phyloP scores from a whole-genome alignment of 1,140 invertebrate species.

The Mylabris phalerata region DNA sequence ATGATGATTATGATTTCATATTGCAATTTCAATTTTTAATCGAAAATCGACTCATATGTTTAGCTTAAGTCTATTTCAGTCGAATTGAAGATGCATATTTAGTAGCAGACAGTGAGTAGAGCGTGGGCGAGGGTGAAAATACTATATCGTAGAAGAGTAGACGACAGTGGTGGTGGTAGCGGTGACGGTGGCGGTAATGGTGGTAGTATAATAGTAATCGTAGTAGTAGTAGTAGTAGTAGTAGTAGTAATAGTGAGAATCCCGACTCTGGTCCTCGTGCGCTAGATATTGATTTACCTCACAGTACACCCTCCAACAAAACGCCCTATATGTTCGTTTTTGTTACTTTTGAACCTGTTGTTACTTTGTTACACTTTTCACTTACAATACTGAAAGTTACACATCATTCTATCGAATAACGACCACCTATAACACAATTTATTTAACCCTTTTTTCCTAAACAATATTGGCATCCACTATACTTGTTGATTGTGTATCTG shows the following conservation, averaged over 20 bases:
- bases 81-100: too few species aligned
- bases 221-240: background rate
- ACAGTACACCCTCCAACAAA: constrained; percentile 13
- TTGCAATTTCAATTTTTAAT: too few species aligned
- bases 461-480: background rate
- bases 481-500: background rate
- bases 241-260: constrained; percentile 14
- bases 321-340: constrained; percentile 13
- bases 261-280: constrained; percentile 13
- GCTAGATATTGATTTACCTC: constrained; percentile 15
- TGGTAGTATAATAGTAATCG: too few species aligned
- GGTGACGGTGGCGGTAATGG: too few species aligned
- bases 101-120: too few species aligned
- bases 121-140: too few species aligned
- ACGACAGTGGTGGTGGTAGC: too few species aligned
- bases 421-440: too few species aligned
- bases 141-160: too few species aligned
- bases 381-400: constrained; percentile 14
- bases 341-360: constrained; percentile 16
- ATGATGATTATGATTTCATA: too few species aligned
- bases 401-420: background rate
- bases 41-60: too few species aligned
- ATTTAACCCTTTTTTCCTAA: background rate
- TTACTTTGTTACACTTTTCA: constrained; percentile 15
- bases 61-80: too few species aligned